These are phyloP conservation scores for Azemiops feae DNA, from an alignment of 2,113 vertebrate species.

Conservation along the genomic window DNA sequence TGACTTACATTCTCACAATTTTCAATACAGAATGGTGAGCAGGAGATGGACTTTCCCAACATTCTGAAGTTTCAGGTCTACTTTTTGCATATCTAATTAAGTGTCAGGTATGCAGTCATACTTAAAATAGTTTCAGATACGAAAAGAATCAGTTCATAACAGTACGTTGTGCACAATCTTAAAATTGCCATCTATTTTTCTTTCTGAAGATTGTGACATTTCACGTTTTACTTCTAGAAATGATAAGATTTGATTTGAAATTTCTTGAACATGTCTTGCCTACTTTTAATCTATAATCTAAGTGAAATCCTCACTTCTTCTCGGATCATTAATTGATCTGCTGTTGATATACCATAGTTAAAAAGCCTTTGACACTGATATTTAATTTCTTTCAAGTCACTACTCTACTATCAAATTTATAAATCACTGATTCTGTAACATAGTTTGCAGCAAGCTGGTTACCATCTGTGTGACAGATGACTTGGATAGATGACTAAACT, in stretches of 20 bases:
- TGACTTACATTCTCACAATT: neutral
- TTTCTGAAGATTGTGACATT: neutral
- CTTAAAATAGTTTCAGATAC: neutral
- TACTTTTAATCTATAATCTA: neutral
- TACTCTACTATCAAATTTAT: neutral
- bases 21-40: neutral
- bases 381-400: neutral
- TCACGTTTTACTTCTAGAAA: neutral
- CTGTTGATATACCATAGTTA: neutral
- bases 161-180: neutral
- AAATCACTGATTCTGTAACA: neutral
- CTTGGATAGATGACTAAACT: neutral
- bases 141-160: neutral
- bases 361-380: neutral
- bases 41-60: neutral
- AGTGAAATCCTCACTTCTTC: neutral
- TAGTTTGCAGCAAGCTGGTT: neutral
- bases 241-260: neutral
- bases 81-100: neutral
- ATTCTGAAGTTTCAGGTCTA: neutral
- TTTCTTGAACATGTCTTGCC: neutral
- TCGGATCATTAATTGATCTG: neutral
- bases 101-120: neutral
- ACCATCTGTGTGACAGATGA: neutral
- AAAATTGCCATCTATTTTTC: neutral